A percentile compares a stretch with the other conserved stretches of the same genome.
Evolutionary conservation across 2,888 invertebrate species (phyloP).

Genomic region (Prosapia bicincta): DNA sequence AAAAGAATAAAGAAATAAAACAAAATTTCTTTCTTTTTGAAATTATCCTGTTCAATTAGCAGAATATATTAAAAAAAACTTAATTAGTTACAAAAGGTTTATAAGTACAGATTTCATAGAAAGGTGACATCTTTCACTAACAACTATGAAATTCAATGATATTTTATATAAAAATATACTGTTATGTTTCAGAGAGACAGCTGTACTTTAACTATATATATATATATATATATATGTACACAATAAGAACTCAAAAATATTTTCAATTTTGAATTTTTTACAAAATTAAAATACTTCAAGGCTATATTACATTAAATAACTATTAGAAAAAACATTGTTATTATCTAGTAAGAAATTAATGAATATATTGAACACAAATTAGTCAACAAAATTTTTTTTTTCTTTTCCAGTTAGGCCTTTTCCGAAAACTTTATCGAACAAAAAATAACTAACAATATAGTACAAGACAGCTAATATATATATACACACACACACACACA

Average conservation of each 20-base stretch:
- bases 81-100: slow-evolving; percentile 25
- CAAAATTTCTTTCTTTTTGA: background rate
- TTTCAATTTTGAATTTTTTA: slow-evolving; percentile 2
- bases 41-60: background rate
- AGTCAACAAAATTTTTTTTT: background rate
- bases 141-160: background rate
- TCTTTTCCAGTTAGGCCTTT: slow-evolving; percentile 1
- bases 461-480: background rate
- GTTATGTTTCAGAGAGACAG: background rate
- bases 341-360: background rate
- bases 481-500: too few species aligned
- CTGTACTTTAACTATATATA: slow-evolving; percentile 20
- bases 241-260: slow-evolving; percentile 10
- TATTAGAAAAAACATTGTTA: background rate
- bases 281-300: background rate
- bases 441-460: background rate
- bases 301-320: background rate
- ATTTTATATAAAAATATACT: background rate
- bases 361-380: background rate
- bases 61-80: slow-evolving; percentile 22
- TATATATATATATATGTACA: too few species aligned
- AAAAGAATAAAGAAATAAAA: slow-evolving; percentile 5
- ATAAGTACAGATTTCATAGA: slow-evolving; percentile 21
- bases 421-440: background rate
- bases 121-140: too few species aligned